phyloP scores from a whole-genome alignment of 2,888 invertebrate genomes.

The Dynastes tityus region DNA sequence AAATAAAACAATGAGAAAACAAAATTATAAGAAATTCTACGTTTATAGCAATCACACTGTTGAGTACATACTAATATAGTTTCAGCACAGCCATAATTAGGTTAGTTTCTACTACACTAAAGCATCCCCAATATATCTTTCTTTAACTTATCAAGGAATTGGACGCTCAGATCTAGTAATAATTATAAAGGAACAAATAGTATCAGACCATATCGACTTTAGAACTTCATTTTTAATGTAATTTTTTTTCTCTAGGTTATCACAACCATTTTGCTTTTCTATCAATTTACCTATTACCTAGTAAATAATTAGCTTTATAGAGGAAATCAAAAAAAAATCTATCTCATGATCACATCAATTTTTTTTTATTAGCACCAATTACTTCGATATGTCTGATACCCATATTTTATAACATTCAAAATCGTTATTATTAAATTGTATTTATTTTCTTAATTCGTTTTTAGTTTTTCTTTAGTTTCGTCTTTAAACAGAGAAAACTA shows the following conservation, averaged over 20 bases:
- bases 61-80: conserved; percentile 55
- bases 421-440: conserved; percentile 26
- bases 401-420: conserved; percentile 38
- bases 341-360: conserved; percentile 38
- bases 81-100: conserved; percentile 61
- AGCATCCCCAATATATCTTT: conserved; percentile 52
- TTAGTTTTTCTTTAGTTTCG: conserved; percentile 10
- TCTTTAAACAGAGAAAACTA: conserved; percentile 18
- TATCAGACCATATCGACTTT: conserved; percentile 48
- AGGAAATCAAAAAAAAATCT: too few relatives aligned
- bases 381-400: conserved; percentile 51
- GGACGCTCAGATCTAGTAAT: conserved; percentile 53
- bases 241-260: conserved; percentile 31
- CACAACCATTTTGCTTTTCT: conserved; percentile 32
- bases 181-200: conserved; percentile 50
- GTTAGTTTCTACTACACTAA: conserved; percentile 60
- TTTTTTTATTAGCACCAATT: conserved; percentile 47
- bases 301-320: neutral
- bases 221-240: conserved; percentile 6
- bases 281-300: too few relatives aligned
- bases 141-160: conserved; percentile 52
- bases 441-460: conserved; percentile 21
- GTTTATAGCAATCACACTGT: conserved; percentile 51
- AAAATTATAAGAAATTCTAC: conserved; percentile 49
- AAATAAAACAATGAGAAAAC: conserved; percentile 40